Evolutionary conservation across 2,797 vertebrate species (phyloP).

Genomic region (Rhinoraja longicauda): DNA sequence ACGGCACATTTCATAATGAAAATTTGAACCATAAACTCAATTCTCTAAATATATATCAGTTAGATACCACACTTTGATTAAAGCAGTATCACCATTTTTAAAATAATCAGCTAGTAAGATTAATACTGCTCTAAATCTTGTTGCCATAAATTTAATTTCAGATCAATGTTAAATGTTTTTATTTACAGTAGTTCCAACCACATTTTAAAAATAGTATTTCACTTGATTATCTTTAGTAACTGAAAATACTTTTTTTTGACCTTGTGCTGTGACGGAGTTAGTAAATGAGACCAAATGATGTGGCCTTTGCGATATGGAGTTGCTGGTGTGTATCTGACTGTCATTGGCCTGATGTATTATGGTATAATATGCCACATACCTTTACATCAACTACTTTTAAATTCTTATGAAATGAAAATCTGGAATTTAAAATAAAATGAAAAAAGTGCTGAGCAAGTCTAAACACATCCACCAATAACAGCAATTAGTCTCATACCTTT

Average conservation of each 20-base stretch:
- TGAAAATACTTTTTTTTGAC: background rate
- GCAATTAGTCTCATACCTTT: background rate
- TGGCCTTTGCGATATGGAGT: background rate
- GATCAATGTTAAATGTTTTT: background rate
- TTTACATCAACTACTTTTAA: background rate
- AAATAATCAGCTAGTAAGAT: background rate
- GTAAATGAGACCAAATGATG: background rate
- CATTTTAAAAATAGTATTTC: background rate
- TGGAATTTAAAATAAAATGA: constrained; percentile 13
- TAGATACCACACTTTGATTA: background rate
- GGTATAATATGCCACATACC: background rate
- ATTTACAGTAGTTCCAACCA: background rate
- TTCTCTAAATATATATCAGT: background rate
- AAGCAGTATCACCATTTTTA: background rate
- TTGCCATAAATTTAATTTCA: background rate
- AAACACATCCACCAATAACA: background rate
- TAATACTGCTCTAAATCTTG: background rate
- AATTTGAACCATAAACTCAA: background rate
- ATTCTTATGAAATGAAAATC: background rate
- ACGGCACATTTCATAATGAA: background rate
- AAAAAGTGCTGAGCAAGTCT: background rate
- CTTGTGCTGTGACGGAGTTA: background rate
- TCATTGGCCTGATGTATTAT: background rate
- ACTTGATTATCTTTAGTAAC: background rate
- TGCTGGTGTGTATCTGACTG: background rate